Conservation (phyloP, 1,140 invertebrate genomes). For the Ceratina australensis region DNA sequence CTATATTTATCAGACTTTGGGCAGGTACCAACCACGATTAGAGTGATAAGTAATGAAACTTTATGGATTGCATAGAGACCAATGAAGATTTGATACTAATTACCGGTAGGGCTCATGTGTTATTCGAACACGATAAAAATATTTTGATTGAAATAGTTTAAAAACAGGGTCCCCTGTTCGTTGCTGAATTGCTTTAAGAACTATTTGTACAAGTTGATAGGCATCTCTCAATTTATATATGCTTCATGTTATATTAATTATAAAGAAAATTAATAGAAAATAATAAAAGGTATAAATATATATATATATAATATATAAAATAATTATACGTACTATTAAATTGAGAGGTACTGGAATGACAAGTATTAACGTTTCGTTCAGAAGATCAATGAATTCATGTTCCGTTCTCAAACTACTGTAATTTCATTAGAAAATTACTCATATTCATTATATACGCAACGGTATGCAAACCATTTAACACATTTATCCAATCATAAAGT, state of each 20-base stretch:
- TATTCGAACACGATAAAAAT: background rate
- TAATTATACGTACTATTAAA: constrained; percentile 9
- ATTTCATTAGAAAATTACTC: constrained; percentile 11
- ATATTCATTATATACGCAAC: constrained; percentile 16
- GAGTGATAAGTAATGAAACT: constrained; percentile 30
- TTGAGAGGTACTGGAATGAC: constrained; percentile 13
- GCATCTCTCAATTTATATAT: constrained; percentile 28
- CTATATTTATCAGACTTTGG: constrained; percentile 40
- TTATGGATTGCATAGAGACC: constrained; percentile 30
- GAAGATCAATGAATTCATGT: background rate
- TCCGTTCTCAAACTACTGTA: background rate
- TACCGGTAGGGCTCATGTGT: constrained; percentile 9
- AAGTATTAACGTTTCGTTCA: constrained; percentile 3
- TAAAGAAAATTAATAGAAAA: constrained; percentile 1
- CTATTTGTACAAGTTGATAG: constrained; percentile 2
- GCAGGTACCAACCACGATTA: constrained; percentile 47
- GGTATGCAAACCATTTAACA: constrained; percentile 22
- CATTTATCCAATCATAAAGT: constrained; percentile 28
- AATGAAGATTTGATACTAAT: constrained; percentile 32
- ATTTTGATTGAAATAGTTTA: constrained; percentile 13
- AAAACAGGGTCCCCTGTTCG: background rate
- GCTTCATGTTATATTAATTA: constrained; percentile 9
- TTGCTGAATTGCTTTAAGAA: constrained; percentile 22
- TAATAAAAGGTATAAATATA: constrained; percentile 17
- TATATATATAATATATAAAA: constrained; percentile 7